Percentiles rank a stretch among this genome's conserved stretches.
Conservation (phyloP, 2,113 vertebrate genomes). For the Gallinago paraguaiae region DNA sequence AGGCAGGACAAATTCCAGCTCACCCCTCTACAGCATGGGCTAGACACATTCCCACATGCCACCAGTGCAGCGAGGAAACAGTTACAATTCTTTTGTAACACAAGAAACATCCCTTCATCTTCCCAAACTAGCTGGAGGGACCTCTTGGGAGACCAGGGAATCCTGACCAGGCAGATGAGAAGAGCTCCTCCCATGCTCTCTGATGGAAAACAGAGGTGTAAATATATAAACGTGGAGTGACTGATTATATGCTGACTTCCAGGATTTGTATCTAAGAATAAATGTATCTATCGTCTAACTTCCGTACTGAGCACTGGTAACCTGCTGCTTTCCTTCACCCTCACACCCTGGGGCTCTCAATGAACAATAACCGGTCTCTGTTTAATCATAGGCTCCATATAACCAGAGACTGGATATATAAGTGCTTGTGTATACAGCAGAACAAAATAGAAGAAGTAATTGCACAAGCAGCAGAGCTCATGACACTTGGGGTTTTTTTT, state of each 20-base stretch:
- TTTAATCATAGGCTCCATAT: neutral
- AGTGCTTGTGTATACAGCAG: neutral
- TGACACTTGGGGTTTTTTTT: neutral
- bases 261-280: conserved; percentile 55
- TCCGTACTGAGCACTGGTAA: neutral
- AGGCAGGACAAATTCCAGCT: neutral
- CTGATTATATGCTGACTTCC: conserved; percentile 45
- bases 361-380: neutral
- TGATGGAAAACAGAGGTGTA: conserved; percentile 56
- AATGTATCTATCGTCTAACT: conserved; percentile 24
- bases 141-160: neutral
- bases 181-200: neutral
- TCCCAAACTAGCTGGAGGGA: neutral
- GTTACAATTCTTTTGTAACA: neutral
- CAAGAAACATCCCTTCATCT: neutral
- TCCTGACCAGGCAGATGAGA: neutral
- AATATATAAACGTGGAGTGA: conserved; percentile 41
- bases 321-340: conserved; percentile 46
- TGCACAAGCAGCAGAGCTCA: neutral
- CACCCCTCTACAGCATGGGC: neutral
- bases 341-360: neutral
- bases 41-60: neutral
- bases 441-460: neutral
- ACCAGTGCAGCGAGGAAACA: neutral
- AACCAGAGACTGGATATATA: neutral